Conservation (phyloP, 2,113 vertebrate genomes). For the Arizona elegans region DNA sequence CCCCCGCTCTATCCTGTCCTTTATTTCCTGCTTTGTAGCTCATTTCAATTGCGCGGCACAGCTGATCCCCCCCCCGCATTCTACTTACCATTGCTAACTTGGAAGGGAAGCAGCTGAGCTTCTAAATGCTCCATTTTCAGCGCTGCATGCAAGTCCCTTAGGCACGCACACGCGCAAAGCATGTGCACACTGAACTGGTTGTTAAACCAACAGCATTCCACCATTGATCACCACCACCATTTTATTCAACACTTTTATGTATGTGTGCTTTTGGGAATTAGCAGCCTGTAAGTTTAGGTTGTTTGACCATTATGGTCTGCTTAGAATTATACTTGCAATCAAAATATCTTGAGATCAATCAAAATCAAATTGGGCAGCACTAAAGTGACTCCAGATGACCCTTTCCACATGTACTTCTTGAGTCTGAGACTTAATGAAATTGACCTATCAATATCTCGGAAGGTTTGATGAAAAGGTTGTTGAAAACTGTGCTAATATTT, state of each 20-base stretch:
- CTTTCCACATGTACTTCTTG: not conserved
- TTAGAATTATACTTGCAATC: not conserved
- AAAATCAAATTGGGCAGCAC: not conserved
- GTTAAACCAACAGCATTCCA: too few relatives aligned
- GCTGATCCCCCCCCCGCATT: too few relatives aligned
- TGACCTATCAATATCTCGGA: not conserved
- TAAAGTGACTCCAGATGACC: not conserved
- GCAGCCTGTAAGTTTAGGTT: not conserved
- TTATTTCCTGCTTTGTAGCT: too few relatives aligned
- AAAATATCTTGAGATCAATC: not conserved
- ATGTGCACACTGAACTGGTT: too few relatives aligned
- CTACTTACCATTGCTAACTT: too few relatives aligned
- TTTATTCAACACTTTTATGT: not conserved
- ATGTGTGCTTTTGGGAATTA: not conserved
- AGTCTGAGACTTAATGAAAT: not conserved
- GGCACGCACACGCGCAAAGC: too few relatives aligned
- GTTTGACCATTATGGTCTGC: not conserved
- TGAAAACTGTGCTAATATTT: not conserved
- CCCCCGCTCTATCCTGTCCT: too few relatives aligned
- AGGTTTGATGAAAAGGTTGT: not conserved
- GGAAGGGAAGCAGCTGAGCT: too few relatives aligned
- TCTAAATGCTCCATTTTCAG: too few relatives aligned
- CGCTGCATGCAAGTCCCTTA: too few relatives aligned
- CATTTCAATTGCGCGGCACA: too few relatives aligned
- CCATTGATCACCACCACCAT: not conserved